Evolutionary conservation across 2,888 invertebrate species (phyloP), one percentile per base, ranked within the genome.

Genomic region (Netelia melanura): DNA sequence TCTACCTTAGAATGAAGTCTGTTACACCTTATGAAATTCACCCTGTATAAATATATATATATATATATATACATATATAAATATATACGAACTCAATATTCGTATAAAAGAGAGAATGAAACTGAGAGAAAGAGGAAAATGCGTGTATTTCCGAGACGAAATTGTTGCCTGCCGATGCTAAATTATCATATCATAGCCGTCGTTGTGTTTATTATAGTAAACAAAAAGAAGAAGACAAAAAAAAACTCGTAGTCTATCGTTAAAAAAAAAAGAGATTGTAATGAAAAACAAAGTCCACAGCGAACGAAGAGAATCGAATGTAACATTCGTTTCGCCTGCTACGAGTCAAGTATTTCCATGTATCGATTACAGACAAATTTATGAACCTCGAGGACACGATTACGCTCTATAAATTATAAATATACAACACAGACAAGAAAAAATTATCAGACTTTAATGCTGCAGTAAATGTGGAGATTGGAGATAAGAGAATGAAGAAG

Each of bases 131-230:
- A 56, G 61, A 78, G 62, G 74, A 52, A 81, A 30, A 30, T 30
- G 30, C 5, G 72, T 79, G 44, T 68, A 77, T 78, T 84, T 84
- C 83, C 71, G 77, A 68, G 83, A 86, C 84, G 87, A 90, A 89
- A 89, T 90, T 90, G 89, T 90, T 89, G 89, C 89, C 89, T 89
- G 89, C 89, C 88, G 89, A 90, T 88, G 90, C 89, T 91, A 91
- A 89, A 89, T 90, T 90, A 91, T 88, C 91, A 91, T 91, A 91
- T 91, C 91, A 91, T 91, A 85, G 70, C 80, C 74, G 82, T 83
- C 80, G 85, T 85, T 81, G 85, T 83, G 86, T 86, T 77, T 83
- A 86, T 61, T 74, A 70, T 56, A 54, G 21, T 43, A 56, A 54
- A 17, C 54, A 44, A n/a, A 76, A 30, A 30, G 30, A 78, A 61